Evolutionary conservation across 2,888 invertebrate species (phyloP), one percentile per base, ranked within the genome.

Genomic region (Autographa pulchrina): DNA sequence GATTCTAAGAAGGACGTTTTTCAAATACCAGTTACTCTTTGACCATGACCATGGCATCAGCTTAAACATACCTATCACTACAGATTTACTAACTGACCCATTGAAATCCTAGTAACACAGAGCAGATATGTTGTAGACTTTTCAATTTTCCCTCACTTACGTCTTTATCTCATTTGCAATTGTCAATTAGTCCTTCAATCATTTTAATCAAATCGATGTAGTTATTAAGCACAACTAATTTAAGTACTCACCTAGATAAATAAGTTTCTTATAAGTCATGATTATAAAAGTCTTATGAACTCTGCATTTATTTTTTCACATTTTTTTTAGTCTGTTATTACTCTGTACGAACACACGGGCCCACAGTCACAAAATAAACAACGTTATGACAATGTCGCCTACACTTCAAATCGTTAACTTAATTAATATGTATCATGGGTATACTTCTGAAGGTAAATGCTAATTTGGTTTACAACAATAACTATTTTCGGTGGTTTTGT

Each of bases 401-500:
- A 43, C 32, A 52, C 59, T 54, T 31, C 62, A 58, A 2, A 54
- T 64, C 35, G 65, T 73, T 72, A 63, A 48, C 38, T 63, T 77
- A 41, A 81, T 77, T 71, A 79, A 72, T 62, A 48, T 64, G 13
- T 41, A 63, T 58, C 62, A 18, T 18, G 32, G 41, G 32, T 56
- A 58, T 65, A 48, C n/a, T 7, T 25, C 5, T 56, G 13, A 56
- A 54, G 25, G 25, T 56, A 56, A 54, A 54, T 18, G 54, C 18
- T 18, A 18, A 25, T 20, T 56, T 11, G 13, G 20, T 56, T 56
- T 25, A 56, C 54, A 20, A 56, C 48, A 13, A 25, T 13, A 20
- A 11, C n/a, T 25, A 25, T 2, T 56, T 56, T 56, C n/a, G 48
- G 54, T 2, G 25, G 25, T 20, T 20, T 54, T 11, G 13, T 11